Percentiles rank a stretch among this genome's conserved stretches.
Conservation (phyloP, 2,888 invertebrate species). For the Busseola fusca region DNA sequence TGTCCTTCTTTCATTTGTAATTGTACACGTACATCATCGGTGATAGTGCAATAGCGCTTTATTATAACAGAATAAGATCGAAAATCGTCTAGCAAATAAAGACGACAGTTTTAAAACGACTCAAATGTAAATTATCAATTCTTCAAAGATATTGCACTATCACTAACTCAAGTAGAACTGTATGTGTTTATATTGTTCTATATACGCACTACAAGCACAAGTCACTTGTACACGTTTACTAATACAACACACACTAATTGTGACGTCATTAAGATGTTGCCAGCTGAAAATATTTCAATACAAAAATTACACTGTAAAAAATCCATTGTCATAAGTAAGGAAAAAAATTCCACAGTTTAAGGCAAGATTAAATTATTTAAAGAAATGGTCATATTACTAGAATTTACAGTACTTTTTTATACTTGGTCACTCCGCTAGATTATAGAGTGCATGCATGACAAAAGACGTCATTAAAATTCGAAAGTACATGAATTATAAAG, state of each 20-base stretch:
- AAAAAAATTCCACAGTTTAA: neutral
- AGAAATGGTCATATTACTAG: neutral
- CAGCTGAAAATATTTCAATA: conserved; percentile 34
- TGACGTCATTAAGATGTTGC: conserved; percentile 69
- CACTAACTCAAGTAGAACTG: conserved; percentile 39
- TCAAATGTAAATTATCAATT: neutral
- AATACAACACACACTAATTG: conserved; percentile 79
- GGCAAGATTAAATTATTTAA: neutral
- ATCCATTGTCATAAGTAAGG: neutral
- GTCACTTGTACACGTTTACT: conserved; percentile 80
- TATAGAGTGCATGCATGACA: conserved; percentile 10
- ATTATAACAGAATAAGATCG: conserved; percentile 6
- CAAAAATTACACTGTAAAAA: conserved; percentile 27
- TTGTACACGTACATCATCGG: conserved; percentile 31
- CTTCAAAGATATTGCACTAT: conserved; percentile 46
- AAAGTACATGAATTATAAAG: neutral
- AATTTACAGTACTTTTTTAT: neutral
- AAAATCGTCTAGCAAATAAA: neutral
- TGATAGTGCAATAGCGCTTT: conserved; percentile 48
- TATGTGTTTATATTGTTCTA: conserved; percentile 60
- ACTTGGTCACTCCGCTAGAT: conserved; percentile 1
- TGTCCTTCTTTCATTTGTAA: conserved; percentile 62
- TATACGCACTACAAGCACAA: conserved; percentile 76
- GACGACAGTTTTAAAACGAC: neutral
- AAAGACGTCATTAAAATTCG: neutral